phyloP scores from a whole-genome alignment of 2,888 invertebrate genomes.

The Tupiocoris notatus region DNA sequence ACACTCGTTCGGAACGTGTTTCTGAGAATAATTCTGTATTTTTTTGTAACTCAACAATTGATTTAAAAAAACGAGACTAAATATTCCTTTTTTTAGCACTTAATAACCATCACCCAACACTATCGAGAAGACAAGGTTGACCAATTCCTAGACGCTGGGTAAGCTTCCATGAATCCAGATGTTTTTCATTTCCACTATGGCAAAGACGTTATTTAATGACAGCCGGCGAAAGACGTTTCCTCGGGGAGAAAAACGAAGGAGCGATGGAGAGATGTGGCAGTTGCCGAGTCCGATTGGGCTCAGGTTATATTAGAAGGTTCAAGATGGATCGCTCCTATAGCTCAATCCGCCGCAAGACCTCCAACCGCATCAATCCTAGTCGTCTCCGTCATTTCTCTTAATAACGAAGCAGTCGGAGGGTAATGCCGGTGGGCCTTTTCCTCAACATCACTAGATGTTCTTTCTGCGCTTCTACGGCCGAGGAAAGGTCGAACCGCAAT shows the following conservation, averaged over 20 bases:
- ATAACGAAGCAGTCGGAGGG: constrained; percentile 11
- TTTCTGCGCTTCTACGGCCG: not conserved
- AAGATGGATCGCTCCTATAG: constrained; percentile 39
- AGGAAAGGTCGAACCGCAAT: not conserved
- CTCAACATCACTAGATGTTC: not conserved
- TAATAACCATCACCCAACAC: too few relatives aligned
- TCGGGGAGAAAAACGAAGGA: not conserved
- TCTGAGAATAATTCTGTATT: too few relatives aligned
- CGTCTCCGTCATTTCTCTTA: constrained; percentile 34
- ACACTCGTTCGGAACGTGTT: too few relatives aligned
- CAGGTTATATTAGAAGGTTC: constrained; percentile 26
- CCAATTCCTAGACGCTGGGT: too few relatives aligned
- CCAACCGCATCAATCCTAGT: constrained; percentile 39
- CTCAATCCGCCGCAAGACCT: constrained; percentile 21
- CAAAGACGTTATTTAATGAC: not conserved
- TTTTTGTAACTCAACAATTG: too few relatives aligned
- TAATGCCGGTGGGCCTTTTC: not conserved
- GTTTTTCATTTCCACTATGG: not conserved
- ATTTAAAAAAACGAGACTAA: too few relatives aligned
- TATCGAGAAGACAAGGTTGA: too few relatives aligned
- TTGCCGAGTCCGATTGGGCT: constrained; percentile 24
- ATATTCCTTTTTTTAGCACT: too few relatives aligned
- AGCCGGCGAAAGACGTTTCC: not conserved
- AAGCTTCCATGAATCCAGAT: not conserved
- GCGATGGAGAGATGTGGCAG: not conserved